phyloP scores from a whole-genome alignment of 2,113 vertebrate species.

The Mustela lutreola region DNA sequence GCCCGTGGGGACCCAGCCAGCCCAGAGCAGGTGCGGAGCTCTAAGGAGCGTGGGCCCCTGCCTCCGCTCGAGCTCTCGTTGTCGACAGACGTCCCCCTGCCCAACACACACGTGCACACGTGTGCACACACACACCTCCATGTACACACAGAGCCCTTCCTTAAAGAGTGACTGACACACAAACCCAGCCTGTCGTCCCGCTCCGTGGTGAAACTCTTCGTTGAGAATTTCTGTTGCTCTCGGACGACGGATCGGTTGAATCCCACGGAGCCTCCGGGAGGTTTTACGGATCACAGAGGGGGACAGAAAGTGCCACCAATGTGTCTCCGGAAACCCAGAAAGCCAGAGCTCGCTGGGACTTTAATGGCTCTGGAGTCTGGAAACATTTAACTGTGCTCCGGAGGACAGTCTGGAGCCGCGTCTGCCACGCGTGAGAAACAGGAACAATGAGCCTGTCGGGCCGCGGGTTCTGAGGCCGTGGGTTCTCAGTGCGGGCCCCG shows the following conservation, averaged over 20 bases:
- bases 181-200: fast-evolving
- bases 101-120: neutral
- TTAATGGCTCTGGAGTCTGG: neutral
- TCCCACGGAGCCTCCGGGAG: neutral
- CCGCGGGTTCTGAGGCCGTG: too few species aligned
- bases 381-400: neutral
- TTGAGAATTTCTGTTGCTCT: neutral
- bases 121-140: neutral
- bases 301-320: too few species aligned
- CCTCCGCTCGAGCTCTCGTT: neutral
- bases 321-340: neutral
- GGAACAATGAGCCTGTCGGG: neutral
- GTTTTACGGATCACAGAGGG: neutral
- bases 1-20: fast-evolving
- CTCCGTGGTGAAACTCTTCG: neutral
- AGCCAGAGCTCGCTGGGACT: neutral
- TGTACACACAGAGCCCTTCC: neutral
- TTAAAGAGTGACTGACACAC: neutral
- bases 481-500: neutral
- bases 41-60: fast-evolving
- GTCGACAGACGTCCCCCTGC: neutral
- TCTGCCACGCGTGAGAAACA: neutral
- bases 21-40: neutral
- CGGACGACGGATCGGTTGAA: neutral
- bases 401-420: neutral